A percentile compares a stretch with the other conserved stretches of the same genome.
Conservation (phyloP, 2,113 vertebrate genomes). For the Elachura formosa region DNA sequence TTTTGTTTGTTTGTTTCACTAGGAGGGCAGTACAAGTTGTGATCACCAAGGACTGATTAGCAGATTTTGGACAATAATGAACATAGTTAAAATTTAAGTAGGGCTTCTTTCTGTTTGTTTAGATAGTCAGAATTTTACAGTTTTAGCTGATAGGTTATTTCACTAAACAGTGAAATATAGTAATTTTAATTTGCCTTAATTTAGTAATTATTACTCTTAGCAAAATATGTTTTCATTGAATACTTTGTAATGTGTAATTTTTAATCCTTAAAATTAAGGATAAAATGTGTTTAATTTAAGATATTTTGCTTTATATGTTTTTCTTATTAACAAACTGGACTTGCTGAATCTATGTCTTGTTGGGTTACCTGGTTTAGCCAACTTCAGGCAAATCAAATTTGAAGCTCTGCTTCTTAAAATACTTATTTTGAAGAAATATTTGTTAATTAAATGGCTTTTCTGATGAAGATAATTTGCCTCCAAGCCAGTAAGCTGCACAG, state of each 20-base stretch:
- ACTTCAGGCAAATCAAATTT: background rate
- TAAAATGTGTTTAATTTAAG: background rate
- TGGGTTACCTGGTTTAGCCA: background rate
- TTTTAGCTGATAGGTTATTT: slow-evolving; percentile 42
- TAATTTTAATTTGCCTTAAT: slow-evolving; percentile 20
- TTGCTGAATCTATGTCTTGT: background rate
- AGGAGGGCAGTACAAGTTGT: slow-evolving; percentile 49
- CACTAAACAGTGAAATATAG: background rate
- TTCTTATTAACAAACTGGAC: background rate
- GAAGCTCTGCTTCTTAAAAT: background rate
- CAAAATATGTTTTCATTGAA: background rate
- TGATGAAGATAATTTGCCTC: background rate
- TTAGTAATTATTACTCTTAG: background rate
- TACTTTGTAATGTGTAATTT: background rate
- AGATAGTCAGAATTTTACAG: background rate
- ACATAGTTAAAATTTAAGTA: background rate
- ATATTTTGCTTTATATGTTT: background rate
- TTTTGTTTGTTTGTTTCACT: slow-evolving; percentile 68
- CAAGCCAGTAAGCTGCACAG: background rate
- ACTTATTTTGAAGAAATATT: background rate
- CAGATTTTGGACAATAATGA: slow-evolving; percentile 35
- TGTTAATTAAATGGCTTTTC: background rate
- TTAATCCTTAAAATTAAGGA: background rate
- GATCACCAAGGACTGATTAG: slow-evolving; percentile 16
- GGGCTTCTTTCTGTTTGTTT: slow-evolving; percentile 16